Evolutionary conservation across 2,888 invertebrate species (phyloP).

Genomic region (Rhogogaster chlorosoma): DNA sequence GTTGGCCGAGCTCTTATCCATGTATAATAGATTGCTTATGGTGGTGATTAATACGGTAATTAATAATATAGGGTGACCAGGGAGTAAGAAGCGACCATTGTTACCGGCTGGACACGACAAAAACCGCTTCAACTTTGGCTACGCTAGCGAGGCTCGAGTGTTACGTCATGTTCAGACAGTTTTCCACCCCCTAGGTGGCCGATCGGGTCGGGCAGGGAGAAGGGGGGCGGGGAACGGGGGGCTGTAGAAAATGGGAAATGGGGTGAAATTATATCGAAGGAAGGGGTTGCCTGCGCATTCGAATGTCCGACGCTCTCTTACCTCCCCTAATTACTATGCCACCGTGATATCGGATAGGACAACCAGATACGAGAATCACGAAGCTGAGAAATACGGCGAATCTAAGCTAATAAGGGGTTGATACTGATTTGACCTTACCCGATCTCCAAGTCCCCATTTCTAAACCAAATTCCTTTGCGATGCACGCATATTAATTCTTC

Average conservation of each 20-base stretch:
- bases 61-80: slow-evolving; percentile 76
- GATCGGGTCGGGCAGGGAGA: slow-evolving; percentile 52
- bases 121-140: slow-evolving; percentile 66
- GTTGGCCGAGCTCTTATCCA: slow-evolving; percentile 68
- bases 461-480: neutral
- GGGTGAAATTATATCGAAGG: slow-evolving; percentile 47
- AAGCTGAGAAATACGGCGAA: slow-evolving; percentile 68
- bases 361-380: slow-evolving; percentile 57
- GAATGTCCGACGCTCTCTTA: slow-evolving; percentile 67
- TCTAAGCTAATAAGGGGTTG: slow-evolving; percentile 69
- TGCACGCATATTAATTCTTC: neutral
- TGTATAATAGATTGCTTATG: slow-evolving; percentile 75
- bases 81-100: slow-evolving; percentile 75
- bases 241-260: slow-evolving; percentile 52
- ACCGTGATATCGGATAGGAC: slow-evolving; percentile 64
- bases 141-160: slow-evolving; percentile 68
- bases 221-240: too few species aligned
- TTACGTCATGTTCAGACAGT: slow-evolving; percentile 77
- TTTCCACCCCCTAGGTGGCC: slow-evolving; percentile 67
- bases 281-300: slow-evolving; percentile 69
- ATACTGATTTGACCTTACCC: slow-evolving; percentile 40
- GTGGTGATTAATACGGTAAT: slow-evolving; percentile 77
- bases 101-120: slow-evolving; percentile 75
- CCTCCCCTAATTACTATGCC: slow-evolving; percentile 71
- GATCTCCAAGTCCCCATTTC: slow-evolving; percentile 58